Percentiles rank a stretch among this genome's conserved stretches.
Conservation (phyloP, 2,797 vertebrate species). For the Gymnothorax reevesii region DNA sequence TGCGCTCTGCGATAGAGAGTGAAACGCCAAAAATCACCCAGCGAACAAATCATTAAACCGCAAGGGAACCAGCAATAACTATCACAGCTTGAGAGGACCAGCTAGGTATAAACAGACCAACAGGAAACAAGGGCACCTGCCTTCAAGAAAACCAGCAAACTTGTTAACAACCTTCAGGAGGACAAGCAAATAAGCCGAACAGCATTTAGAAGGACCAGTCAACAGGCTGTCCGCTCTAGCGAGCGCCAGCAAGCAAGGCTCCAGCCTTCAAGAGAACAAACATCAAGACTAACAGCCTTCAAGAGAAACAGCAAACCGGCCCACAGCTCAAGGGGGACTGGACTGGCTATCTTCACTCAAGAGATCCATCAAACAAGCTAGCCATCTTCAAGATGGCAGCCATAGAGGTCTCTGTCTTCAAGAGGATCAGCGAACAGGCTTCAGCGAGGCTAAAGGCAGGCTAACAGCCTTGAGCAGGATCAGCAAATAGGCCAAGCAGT, state of each 20-base stretch:
- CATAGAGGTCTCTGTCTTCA: neutral
- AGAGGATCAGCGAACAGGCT: neutral
- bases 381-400: neutral
- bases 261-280: too few relatives aligned
- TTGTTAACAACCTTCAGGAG: neutral
- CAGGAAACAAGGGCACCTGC: neutral
- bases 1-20: conserved; percentile 78
- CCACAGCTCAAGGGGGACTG: too few relatives aligned
- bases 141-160: neutral
- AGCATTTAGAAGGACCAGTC: neutral
- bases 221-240: neutral
- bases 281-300: neutral
- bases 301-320: neutral
- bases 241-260: too few relatives aligned
- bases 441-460: neutral
- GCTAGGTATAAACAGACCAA: too few relatives aligned
- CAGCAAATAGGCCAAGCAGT: neutral
- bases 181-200: neutral
- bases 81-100: neutral
- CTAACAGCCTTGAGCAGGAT: neutral
- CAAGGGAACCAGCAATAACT: neutral
- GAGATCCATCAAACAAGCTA: neutral
- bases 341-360: neutral
- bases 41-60: neutral
- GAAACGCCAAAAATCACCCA: too few relatives aligned